Evolutionary conservation across 2,888 invertebrate genomes (phyloP), one percentile per base, ranked within the genome.

Genomic region (Diadromus collaris): DNA sequence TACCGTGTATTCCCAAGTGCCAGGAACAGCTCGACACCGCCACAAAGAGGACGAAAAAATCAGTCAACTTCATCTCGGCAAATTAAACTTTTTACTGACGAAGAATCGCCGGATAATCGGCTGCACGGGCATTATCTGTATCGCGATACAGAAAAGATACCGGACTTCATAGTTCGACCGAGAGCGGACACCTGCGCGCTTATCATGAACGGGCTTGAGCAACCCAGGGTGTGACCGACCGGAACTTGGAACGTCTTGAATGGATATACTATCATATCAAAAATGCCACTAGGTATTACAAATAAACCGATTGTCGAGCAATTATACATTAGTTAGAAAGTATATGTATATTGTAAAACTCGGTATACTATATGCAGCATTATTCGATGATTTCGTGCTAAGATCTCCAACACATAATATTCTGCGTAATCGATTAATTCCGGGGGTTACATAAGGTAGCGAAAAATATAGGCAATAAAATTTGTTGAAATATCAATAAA

Each of bases 111-210:
- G 61, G 29, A 21, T 7, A 29, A 61, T 21, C 56, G 16, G 13
- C 27, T 27, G 13, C n/a, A n/a, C 7, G n/a, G 24, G 41, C 38
- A 38, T 74, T 79, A 73, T 79, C 76, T 72, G 16, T 34, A n/a
- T n/a, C 27, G 46, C 69, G 76, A 73, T 73, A 73, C 54, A 13
- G n/a, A 38, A n/a, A 27, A 56, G 61, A 46, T 46, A 71, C 21
- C 60, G 32, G 10, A 51, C 16, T 54, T 9, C 51, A 29, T 34
- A 56, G 44, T 63, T 69, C 70, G 58, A 79, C 80, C 73, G 76
- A 75, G 64, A 79, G 46, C 34, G 72, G 65, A 82, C 82, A 85
- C 82, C 84, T 83, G 80, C 48, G 32, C 29, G 27, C 77, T 51
- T 85, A 85, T 85, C 82, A n/a, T 48, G n/a, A 61, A 34, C 44